phyloP scores from a whole-genome alignment of 2,888 invertebrate genomes.

The Cryptocheilus praepositus region DNA sequence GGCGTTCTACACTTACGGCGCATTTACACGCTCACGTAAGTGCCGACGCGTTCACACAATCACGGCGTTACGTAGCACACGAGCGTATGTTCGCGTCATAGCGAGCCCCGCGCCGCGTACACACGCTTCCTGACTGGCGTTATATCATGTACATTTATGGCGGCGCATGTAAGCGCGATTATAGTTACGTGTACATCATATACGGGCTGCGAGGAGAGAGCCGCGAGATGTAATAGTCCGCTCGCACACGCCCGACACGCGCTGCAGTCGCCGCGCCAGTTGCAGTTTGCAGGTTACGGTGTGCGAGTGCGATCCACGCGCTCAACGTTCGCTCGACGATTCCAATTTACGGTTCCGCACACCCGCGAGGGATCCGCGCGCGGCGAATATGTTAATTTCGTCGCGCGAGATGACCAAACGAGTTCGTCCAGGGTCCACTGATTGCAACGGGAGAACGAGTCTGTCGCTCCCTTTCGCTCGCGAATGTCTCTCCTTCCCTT shows the following conservation, averaged over 20 bases:
- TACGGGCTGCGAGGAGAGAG: too few species aligned
- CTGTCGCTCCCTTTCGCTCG: conserved; percentile 15
- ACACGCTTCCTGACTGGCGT: conserved; percentile 12
- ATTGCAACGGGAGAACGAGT: conserved; percentile 48
- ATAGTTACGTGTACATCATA: conserved; percentile 27
- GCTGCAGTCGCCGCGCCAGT: too few species aligned
- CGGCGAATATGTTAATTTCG: conserved; percentile 63
- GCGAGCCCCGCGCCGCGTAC: background rate
- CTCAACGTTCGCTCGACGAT: conserved; percentile 12
- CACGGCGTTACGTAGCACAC: conserved; percentile 9
- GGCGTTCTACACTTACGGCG: conserved; percentile 13
- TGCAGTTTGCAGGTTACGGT: too few species aligned
- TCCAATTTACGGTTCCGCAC: conserved; percentile 56
- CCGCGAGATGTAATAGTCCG: too few species aligned
- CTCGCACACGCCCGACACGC: too few species aligned
- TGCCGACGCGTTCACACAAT: too few species aligned
- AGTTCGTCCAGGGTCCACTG: conserved; percentile 56
- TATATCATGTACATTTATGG: conserved; percentile 18
- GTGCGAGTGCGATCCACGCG: too few species aligned
- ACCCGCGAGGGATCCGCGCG: conserved; percentile 42
- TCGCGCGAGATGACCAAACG: conserved; percentile 56
- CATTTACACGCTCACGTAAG: too few species aligned
- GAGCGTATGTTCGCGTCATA: conserved; percentile 11
- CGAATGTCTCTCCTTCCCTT: background rate
- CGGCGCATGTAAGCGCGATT: conserved; percentile 23